Conservation (phyloP, 2,888 invertebrate species). For the Cacoxenus indagator region DNA sequence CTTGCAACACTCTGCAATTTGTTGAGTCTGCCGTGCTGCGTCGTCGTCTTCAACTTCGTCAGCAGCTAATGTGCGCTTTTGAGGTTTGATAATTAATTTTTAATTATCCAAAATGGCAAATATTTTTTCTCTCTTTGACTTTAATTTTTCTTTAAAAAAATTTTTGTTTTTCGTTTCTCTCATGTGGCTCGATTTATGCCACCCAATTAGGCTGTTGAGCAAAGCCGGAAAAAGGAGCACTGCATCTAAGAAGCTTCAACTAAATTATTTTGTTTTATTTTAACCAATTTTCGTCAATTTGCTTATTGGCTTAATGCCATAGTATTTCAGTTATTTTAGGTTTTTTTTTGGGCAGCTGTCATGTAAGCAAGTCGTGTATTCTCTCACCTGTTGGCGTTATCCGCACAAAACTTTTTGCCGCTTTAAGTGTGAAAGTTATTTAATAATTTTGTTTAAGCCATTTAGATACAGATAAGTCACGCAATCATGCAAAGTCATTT, state of each 20-base stretch:
- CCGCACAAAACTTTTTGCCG: constrained; percentile 5
- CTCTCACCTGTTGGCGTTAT: constrained; percentile 9
- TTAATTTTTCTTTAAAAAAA: background rate
- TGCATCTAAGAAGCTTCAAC: too few species aligned
- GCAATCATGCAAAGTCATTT: constrained; percentile 18
- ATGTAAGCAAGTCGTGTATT: background rate
- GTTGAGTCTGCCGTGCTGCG: background rate
- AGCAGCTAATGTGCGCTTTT: constrained; percentile 5
- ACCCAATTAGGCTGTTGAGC: too few species aligned
- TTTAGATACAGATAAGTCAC: constrained; percentile 22
- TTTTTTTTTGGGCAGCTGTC: background rate
- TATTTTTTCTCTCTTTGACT: background rate
- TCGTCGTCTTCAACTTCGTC: background rate
- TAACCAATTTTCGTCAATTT: background rate
- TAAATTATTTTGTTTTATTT: background rate
- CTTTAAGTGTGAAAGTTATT: constrained; percentile 10
- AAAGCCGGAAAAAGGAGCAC: too few species aligned
- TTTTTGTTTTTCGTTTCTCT: background rate
- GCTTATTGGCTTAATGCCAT: background rate
- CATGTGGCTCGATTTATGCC: too few species aligned
- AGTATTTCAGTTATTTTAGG: background rate
- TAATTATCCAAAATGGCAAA: constrained; percentile 6
- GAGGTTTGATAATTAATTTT: constrained; percentile 12
- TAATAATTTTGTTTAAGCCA: constrained; percentile 3
- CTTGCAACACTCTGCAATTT: background rate